Percentiles rank a stretch among this genome's conserved stretches.
phyloP scores from a whole-genome alignment of 2,797 vertebrate genomes.

The Typhlichthys eigenmanni region DNA sequence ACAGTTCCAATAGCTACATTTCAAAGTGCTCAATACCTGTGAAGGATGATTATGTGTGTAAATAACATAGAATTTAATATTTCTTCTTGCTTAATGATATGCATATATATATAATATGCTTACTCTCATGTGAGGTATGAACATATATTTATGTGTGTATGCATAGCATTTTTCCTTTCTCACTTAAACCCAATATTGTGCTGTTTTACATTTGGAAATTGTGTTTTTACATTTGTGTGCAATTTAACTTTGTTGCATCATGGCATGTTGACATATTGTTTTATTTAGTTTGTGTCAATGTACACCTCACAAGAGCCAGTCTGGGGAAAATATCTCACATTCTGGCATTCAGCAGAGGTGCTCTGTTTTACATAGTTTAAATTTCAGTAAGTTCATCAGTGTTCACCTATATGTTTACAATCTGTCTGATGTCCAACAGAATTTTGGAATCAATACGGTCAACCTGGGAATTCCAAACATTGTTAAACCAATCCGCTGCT shows the following conservation, averaged over 20 bases:
- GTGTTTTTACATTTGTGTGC: slow-evolving; percentile 51
- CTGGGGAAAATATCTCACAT: slow-evolving; percentile 17
- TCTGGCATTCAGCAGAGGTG: slow-evolving; percentile 23
- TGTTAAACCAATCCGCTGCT: slow-evolving; percentile 5
- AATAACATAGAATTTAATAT: slow-evolving; percentile 42
- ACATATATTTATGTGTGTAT: slow-evolving; percentile 43
- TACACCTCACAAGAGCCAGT: slow-evolving; percentile 14
- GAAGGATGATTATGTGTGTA: slow-evolving; percentile 71
- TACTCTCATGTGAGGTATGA: neutral
- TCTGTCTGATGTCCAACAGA: slow-evolving; percentile 9
- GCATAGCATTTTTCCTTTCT: slow-evolving; percentile 24
- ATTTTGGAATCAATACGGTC: neutral
- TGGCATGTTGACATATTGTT: slow-evolving; percentile 42
- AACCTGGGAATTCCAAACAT: neutral
- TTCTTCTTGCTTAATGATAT: slow-evolving; percentile 21
- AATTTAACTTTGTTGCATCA: slow-evolving; percentile 55
- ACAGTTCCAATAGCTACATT: slow-evolving; percentile 75
- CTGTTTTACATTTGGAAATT: slow-evolving; percentile 47
- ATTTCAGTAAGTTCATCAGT: slow-evolving; percentile 26
- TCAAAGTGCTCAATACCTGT: slow-evolving; percentile 77
- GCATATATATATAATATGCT: no score
- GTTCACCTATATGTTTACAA: slow-evolving; percentile 45
- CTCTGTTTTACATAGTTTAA: slow-evolving; percentile 27
- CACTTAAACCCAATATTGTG: slow-evolving; percentile 36
- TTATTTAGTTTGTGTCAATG: slow-evolving; percentile 26